Evolutionary conservation across 2,113 vertebrate species (phyloP).

Genomic region (Caranx melampygus): DNA sequence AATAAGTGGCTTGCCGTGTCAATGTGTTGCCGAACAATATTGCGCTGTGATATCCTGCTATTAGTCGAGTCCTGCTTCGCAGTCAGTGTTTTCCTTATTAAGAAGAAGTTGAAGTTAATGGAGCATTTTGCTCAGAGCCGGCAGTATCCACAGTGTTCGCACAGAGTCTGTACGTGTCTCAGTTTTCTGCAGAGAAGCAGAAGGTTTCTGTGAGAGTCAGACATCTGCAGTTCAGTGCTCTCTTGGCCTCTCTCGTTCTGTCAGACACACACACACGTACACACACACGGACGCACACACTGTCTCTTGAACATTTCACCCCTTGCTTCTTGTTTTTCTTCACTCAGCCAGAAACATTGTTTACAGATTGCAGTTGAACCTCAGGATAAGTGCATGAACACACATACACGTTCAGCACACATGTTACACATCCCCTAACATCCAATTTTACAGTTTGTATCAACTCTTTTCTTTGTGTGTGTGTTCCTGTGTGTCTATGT

Average conservation of each 20-base stretch:
- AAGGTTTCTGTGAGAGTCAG: conserved; percentile 38
- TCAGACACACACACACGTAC: conserved; percentile 25
- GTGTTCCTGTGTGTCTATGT: not conserved
- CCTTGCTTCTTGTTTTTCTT: conserved; percentile 65
- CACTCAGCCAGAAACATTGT: conserved; percentile 65
- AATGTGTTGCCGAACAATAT: conserved; percentile 44
- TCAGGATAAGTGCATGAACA: conserved; percentile 39
- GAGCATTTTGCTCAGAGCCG: conserved; percentile 12
- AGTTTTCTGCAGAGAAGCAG: conserved; percentile 20
- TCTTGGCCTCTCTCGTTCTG: conserved; percentile 29
- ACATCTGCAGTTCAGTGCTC: conserved; percentile 58
- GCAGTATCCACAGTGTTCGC: conserved; percentile 25
- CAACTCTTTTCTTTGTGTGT: conserved; percentile 32
- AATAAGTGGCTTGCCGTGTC: conserved; percentile 53
- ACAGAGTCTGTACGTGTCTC: conserved; percentile 3
- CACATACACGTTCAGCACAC: conserved; percentile 6
- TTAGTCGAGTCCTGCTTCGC: conserved; percentile 42
- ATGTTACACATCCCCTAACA: conserved; percentile 27
- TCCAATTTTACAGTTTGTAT: conserved; percentile 46
- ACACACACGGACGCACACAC: not conserved
- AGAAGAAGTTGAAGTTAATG: conserved; percentile 39
- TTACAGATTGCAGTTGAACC: conserved; percentile 68
- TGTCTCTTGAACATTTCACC: conserved; percentile 58
- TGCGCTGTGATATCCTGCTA: conserved; percentile 46
- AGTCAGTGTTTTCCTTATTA: conserved; percentile 44